Conservation (phyloP, 2,113 vertebrate species). For the Odocoileus hemionus region DNA sequence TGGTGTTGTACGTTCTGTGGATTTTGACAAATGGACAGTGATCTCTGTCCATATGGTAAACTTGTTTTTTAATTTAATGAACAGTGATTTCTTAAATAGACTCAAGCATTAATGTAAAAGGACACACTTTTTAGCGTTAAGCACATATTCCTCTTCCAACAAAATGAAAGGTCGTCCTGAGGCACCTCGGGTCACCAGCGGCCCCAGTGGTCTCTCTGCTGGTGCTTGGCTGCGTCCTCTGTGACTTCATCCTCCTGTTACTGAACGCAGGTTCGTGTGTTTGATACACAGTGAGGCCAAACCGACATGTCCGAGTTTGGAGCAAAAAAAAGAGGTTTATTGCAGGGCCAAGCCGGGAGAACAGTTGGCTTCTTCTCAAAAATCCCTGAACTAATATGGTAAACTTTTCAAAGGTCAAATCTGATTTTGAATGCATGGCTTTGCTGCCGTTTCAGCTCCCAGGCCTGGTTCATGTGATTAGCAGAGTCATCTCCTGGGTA, state of each 20-base stretch:
- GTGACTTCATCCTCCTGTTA: neutral
- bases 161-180: neutral
- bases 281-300: neutral
- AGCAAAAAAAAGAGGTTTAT: neutral
- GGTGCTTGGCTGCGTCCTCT: neutral
- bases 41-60: neutral
- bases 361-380: neutral
- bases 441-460: neutral
- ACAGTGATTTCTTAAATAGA: neutral
- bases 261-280: neutral
- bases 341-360: neutral
- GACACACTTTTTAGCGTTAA: neutral
- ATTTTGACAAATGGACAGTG: neutral
- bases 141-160: neutral
- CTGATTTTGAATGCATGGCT: neutral
- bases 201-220: neutral
- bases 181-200: neutral
- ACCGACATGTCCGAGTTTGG: accelerated
- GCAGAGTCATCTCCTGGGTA: neutral
- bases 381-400: neutral
- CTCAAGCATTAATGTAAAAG: neutral
- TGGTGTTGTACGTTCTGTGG: neutral
- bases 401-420: neutral
- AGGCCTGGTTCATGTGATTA: neutral
- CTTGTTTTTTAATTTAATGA: neutral